Base-by-base conservation (phyloP, 2,113 vertebrate species). In the Hyaena hyaena region DNA sequence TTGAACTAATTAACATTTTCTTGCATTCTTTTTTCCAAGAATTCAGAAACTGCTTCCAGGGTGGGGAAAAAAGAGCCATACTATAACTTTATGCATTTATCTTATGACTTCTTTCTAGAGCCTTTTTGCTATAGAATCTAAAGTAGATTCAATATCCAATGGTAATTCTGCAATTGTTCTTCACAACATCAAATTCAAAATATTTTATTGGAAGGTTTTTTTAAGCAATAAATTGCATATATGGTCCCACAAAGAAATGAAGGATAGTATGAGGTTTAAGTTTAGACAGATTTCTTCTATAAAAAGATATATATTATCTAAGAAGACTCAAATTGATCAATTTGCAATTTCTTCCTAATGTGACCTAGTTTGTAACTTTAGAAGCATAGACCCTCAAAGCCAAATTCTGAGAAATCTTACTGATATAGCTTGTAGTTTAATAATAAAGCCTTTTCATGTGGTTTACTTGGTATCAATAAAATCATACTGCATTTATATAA, bases 121-220 rank as follows among this genome's bases (percentile, higher is more conserved):
- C 0, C 66, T 83, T 90, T 83, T 65, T 48, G n/a, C 90, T 82
- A 4, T 71, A 91, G 93, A 88, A 88, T 24, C 12, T 88, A 94
- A 81, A 97, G 76, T 33, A 81, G 21, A 85, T 79, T 77, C 43
- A 77, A 48, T 77, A 94, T 94, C 92, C 33, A 80, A 43, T 53
- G 28, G 43, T 11, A 89, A 95, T 93, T 35, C 31, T 84, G 7
- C 6, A 80, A 87, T 14, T 33, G n/a, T 90, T 92, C 55, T 79
- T 95, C 45, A 85, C 50, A 87, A 80, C 2, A 96, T 14, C 21
- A 95, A 74, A 84, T 94, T 85, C 31, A 77, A 97, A 81, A 87
- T 91, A 84, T 61, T 86, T 73, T 33, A 88, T 4, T 80, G 43
- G 39, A 92, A 93, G 9, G 0, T 15, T 77, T 89, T 50, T 96